Conservation (phyloP, 2,888 invertebrate species). For the Cheilosia grossa region DNA sequence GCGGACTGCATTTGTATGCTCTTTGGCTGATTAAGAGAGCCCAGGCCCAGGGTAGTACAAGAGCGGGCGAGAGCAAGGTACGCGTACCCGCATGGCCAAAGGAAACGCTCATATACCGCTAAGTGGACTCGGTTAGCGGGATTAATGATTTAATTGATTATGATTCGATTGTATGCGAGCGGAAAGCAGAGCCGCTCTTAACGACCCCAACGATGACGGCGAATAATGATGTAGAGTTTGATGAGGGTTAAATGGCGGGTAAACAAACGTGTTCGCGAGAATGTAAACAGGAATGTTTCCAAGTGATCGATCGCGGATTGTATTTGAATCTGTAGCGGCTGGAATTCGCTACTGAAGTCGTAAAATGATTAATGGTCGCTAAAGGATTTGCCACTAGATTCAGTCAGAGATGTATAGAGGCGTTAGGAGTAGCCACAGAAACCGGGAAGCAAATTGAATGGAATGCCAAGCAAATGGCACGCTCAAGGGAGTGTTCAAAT, state of each 20-base stretch:
- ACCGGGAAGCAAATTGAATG: constrained; percentile 9
- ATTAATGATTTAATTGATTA: constrained; percentile 75
- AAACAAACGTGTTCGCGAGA: constrained; percentile 70
- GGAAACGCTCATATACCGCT: constrained; percentile 57
- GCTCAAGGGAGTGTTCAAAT: not conserved
- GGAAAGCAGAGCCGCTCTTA: constrained; percentile 3
- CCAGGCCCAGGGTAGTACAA: not conserved
- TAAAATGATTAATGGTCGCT: constrained; percentile 52
- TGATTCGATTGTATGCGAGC: constrained; percentile 69
- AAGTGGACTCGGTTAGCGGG: constrained; percentile 73
- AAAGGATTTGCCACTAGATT: constrained; percentile 22
- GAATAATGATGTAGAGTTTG: constrained; percentile 64
- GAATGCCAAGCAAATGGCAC: not conserved
- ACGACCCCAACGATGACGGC: constrained; percentile 3
- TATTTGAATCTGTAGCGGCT: constrained; percentile 32
- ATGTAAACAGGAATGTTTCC: constrained; percentile 72
- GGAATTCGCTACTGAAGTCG: constrained; percentile 64
- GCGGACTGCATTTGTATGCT: constrained; percentile 52
- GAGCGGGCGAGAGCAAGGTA: constrained; percentile 1
- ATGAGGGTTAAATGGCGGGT: constrained; percentile 71
- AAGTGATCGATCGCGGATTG: constrained; percentile 66
- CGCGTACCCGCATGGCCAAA: not conserved
- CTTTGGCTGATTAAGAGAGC: constrained; percentile 67
- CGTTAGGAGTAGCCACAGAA: not conserved
- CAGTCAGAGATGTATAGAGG: not conserved